A percentile compares a stretch with the other conserved stretches of the same genome.
phyloP scores from a whole-genome alignment of 2,113 vertebrate species.

The Cololabis saira region DNA sequence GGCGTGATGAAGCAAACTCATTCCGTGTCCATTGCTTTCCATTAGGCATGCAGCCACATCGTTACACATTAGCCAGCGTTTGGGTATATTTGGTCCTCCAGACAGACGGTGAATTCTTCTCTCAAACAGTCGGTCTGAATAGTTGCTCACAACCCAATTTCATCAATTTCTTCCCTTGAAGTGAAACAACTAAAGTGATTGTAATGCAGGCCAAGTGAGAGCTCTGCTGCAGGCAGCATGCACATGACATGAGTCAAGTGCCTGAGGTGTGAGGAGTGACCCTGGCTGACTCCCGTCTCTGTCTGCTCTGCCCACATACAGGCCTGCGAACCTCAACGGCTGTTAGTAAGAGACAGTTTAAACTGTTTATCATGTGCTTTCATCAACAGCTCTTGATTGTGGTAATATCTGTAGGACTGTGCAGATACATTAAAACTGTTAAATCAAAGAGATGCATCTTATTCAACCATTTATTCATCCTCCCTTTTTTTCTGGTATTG shows the following conservation, averaged over 20 bases:
- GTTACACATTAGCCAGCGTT: conserved; percentile 42
- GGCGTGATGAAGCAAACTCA: neutral
- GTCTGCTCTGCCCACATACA: conserved; percentile 15
- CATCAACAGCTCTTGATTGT: conserved; percentile 3
- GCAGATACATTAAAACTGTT: neutral
- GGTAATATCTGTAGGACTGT: neutral
- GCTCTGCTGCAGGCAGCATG: conserved; percentile 10
- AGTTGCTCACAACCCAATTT: conserved; percentile 24
- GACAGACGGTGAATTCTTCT: conserved; percentile 44
- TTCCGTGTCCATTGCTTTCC: conserved; percentile 16
- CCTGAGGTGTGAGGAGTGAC: conserved; percentile 51
- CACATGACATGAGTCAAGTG: conserved; percentile 44
- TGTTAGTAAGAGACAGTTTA: conserved; percentile 14
- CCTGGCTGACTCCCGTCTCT: conserved; percentile 41
- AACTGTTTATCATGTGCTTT: conserved; percentile 12
- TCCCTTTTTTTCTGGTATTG: neutral
- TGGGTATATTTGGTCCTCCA: conserved; percentile 42
- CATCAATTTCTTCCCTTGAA: conserved; percentile 30
- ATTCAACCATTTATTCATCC: too few species aligned
- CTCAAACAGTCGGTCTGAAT: conserved; percentile 34
- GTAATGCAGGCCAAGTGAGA: conserved; percentile 17
- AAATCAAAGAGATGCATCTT: too few species aligned
- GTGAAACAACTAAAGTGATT: conserved; percentile 59
- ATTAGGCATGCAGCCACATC: conserved; percentile 30
- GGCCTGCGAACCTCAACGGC: conserved; percentile 7